Base-by-base conservation (phyloP, 1,140 invertebrate species). In the Papilio polyxenes region DNA sequence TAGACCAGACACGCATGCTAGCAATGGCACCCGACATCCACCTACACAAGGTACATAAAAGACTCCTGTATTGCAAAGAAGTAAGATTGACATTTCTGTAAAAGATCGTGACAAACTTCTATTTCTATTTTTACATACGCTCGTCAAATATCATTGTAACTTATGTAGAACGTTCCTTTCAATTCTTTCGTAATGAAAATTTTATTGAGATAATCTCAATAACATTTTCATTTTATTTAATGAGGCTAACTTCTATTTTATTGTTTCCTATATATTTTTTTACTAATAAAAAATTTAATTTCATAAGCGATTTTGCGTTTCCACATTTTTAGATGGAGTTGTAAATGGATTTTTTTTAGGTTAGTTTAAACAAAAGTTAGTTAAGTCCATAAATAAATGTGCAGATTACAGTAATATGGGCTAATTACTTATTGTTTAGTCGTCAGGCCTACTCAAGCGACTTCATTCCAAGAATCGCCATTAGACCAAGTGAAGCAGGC, bases 1-100 rank as follows among this genome's bases (percentile, higher is more conserved):
- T 77, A 87, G 87, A 56, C 79, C 89, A 9, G 85, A 89, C 15
- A 92, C 91, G 0, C 93, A 94, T 53, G 82, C 65, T 0, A 86
- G 85, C n/a, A 93, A 87, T 59, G 93, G 93, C 0, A 94, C 93
- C 0, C 85, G 90, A 48, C 92, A 94, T 87, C 89, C 90, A 2
- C 92, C 90, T 8, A 94, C 92, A 69, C 92, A 94, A 92, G 89
- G 92, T 94, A 31, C 37, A 8, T n/a, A 17, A 37, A 15, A 40
- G 8, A 40, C 3, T 17, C 56, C 56, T 8, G 23, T 65, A 65
- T 11, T 65, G 23, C 23, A 65, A 31, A 65, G 2, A 9, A 13
- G 23, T 11, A 31, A 65, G 20, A 23, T 31, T 20, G n/a, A 62
- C n/a, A 62, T 62, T 65, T 65, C 62, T 65, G 6, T 31, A 20